These are phyloP conservation scores for Sorex araneus DNA, from an alignment of 2,113 vertebrate species.

Conservation along the genomic window DNA sequence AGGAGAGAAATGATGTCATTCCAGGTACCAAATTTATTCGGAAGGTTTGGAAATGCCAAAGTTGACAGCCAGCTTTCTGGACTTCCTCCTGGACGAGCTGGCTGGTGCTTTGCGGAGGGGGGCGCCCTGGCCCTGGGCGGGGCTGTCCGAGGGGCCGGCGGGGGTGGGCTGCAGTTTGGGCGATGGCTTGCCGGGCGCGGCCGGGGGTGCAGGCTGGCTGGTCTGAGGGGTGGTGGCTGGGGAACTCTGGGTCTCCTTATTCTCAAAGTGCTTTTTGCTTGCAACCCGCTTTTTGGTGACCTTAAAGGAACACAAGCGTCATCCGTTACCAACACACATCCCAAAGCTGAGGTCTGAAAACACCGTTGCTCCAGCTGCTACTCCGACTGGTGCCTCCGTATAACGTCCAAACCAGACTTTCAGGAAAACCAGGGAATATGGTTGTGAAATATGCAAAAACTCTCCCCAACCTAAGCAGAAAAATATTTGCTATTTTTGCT, in stretches of 20 bases:
- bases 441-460: conserved; percentile 27
- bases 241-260: conserved; percentile 90
- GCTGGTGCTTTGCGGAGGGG: conserved; percentile 88
- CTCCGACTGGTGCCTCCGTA: conserved; percentile 24
- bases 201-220: conserved; percentile 83
- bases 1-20: conserved; percentile 79
- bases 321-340: neutral
- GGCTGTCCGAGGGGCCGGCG: conserved; percentile 79
- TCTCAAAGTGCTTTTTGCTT: conserved; percentile 93
- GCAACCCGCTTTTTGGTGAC: conserved; percentile 98
- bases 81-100: conserved; percentile 94
- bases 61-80: conserved; percentile 97
- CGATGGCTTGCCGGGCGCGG: conserved; percentile 84
- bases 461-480: neutral
- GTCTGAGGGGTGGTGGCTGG: conserved; percentile 85
- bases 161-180: conserved; percentile 83
- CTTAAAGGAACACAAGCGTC: conserved; percentile 88
- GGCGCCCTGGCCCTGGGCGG: conserved; percentile 81
- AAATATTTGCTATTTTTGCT: no score
- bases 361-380: neutral
- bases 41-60: conserved; percentile 95
- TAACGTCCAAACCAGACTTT: conserved; percentile 37
- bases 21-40: conserved; percentile 90
- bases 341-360: neutral
- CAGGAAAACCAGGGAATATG: conserved; percentile 44